Conservation (phyloP, 2,797 vertebrate genomes). For the Etheostoma perlongum region DNA sequence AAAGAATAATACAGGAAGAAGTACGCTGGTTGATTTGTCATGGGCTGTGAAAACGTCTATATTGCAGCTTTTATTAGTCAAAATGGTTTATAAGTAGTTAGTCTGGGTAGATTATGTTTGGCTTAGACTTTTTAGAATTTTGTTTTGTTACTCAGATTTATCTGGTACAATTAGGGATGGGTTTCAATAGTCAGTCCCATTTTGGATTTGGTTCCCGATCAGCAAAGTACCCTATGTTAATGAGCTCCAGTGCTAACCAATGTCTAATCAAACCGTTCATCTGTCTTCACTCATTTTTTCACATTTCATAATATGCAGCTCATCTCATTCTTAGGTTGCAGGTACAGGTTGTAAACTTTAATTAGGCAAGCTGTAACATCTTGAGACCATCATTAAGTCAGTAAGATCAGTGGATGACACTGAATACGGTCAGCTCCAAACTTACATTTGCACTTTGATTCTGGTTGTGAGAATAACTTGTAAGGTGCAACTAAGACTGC, state of each 20-base stretch:
- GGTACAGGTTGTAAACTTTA: not conserved
- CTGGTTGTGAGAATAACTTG: not conserved
- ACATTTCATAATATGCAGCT: not conserved
- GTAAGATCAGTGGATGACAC: not conserved
- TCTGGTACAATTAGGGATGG: not conserved
- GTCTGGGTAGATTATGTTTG: conserved; percentile 6
- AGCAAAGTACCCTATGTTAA: not conserved
- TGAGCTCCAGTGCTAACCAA: not conserved
- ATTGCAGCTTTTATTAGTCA: not conserved
- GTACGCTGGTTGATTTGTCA: not conserved
- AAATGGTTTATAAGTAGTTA: not conserved
- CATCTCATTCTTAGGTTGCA: not conserved
- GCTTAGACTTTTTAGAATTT: not conserved
- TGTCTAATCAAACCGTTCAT: not conserved
- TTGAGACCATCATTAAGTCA: not conserved
- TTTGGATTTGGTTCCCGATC: not conserved
- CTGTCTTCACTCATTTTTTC: not conserved
- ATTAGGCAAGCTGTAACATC: not conserved
- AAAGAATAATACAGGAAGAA: not conserved
- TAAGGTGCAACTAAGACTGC: not conserved
- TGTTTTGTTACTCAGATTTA: not conserved
- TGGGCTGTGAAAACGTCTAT: not conserved
- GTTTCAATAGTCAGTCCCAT: not conserved
- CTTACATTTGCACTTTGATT: not conserved
- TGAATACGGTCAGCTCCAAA: not conserved